These are phyloP conservation scores for Erebia ligea DNA, from an alignment of 2,888 invertebrate species.

Conservation along the genomic window DNA sequence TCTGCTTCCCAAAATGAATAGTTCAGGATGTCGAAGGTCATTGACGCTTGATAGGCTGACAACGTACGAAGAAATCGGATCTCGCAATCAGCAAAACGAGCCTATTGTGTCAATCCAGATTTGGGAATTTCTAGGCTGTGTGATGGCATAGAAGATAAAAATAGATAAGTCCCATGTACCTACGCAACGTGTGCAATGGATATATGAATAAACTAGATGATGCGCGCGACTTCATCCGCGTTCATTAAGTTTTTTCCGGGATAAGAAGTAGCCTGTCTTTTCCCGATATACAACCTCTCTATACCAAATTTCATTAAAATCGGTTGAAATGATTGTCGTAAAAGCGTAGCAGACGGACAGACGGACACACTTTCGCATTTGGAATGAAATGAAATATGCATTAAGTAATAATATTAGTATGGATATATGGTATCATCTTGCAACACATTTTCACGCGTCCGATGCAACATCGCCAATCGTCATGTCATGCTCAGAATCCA, in stretches of 20 bases:
- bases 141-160: neutral
- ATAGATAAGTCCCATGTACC: neutral
- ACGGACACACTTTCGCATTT: too few species aligned
- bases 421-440: neutral
- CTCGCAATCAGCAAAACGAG: slow-evolving; percentile 62
- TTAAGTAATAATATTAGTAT: neutral
- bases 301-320: too few species aligned
- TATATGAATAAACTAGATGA: too few species aligned
- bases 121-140: slow-evolving; percentile 35
- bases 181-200: neutral
- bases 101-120: slow-evolving; percentile 60
- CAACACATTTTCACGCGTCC: neutral
- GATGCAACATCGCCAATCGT: neutral
- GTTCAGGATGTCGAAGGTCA: slow-evolving; percentile 33
- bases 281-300: too few species aligned
- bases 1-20: slow-evolving; percentile 32
- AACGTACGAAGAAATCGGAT: slow-evolving; percentile 58
- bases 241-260: too few species aligned
- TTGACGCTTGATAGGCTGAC: slow-evolving; percentile 47
- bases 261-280: too few species aligned
- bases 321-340: too few species aligned
- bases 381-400: neutral
- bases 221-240: too few species aligned
- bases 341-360: too few species aligned
- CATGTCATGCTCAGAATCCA: too few species aligned